Evolutionary conservation across 1,140 invertebrate genomes (phyloP).

Genomic region (Helicoverpa zea): DNA sequence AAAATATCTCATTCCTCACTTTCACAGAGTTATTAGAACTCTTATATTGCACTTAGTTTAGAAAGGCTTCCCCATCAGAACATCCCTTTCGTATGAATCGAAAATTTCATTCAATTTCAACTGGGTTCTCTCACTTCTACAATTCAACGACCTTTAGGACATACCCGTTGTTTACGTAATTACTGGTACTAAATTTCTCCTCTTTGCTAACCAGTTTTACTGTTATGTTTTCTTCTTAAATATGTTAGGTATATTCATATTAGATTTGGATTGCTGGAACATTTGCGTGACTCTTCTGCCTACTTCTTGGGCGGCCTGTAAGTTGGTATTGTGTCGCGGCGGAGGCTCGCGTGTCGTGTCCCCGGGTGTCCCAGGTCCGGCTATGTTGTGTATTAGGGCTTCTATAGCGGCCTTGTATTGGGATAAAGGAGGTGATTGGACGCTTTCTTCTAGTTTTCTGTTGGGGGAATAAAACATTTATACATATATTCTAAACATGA

Average conservation of each 20-base stretch:
- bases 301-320: slow-evolving; percentile 79
- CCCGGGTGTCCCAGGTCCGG: slow-evolving; percentile 28
- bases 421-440: slow-evolving; percentile 66
- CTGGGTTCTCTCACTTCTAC: too few species aligned
- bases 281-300: slow-evolving; percentile 82
- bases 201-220: neutral
- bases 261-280: slow-evolving; percentile 83
- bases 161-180: neutral
- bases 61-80: too few species aligned
- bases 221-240: slow-evolving; percentile 85
- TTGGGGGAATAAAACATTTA: neutral
- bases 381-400: slow-evolving; percentile 71
- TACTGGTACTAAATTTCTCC: neutral
- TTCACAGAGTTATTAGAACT: too few species aligned
- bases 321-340: slow-evolving; percentile 62
- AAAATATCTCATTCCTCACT: too few species aligned
- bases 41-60: too few species aligned
- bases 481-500: neutral
- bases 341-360: slow-evolving; percentile 51
- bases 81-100: too few species aligned
- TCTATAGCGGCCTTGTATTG: slow-evolving; percentile 81
- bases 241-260: slow-evolving; percentile 84
- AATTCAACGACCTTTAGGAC: too few species aligned
- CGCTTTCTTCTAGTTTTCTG: slow-evolving; percentile 78
- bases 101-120: too few species aligned